Conservation (phyloP, 2,113 vertebrate genomes). For the Junco hyemalis region DNA sequence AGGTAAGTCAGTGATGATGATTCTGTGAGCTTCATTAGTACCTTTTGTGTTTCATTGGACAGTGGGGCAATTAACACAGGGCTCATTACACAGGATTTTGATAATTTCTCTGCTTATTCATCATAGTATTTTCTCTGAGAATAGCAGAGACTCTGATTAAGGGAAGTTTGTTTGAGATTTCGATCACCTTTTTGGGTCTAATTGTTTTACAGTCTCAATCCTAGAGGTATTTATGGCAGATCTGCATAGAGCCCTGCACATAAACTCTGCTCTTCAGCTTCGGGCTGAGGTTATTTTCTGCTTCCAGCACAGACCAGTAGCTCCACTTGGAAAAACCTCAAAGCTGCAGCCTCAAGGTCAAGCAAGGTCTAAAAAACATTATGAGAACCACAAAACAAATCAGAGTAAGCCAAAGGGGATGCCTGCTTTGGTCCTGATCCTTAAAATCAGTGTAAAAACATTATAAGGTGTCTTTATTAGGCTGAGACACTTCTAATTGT, state of each 20-base stretch:
- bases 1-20: constrained; percentile 6
- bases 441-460: not conserved
- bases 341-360: not conserved
- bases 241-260: not conserved
- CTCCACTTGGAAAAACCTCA: not conserved
- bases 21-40: constrained; percentile 1
- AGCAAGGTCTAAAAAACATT: not conserved
- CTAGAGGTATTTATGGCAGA: not conserved
- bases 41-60: constrained; percentile 39
- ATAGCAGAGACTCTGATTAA: constrained; percentile 12
- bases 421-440: not conserved
- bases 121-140: constrained; percentile 24
- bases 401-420: not conserved
- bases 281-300: not conserved
- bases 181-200: not conserved
- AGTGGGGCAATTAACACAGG: constrained; percentile 48
- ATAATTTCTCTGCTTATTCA: constrained; percentile 45
- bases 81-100: constrained; percentile 62
- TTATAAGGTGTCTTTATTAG: not conserved
- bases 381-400: not conserved
- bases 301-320: not conserved
- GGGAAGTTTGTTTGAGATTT: constrained; percentile 6
- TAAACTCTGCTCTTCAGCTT: not conserved
- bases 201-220: not conserved
- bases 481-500: not conserved